A percentile compares a stretch with the other conserved stretches of the same genome.
Conservation (phyloP, 2,797 vertebrate genomes). For the Anisognathus igniventris region DNA sequence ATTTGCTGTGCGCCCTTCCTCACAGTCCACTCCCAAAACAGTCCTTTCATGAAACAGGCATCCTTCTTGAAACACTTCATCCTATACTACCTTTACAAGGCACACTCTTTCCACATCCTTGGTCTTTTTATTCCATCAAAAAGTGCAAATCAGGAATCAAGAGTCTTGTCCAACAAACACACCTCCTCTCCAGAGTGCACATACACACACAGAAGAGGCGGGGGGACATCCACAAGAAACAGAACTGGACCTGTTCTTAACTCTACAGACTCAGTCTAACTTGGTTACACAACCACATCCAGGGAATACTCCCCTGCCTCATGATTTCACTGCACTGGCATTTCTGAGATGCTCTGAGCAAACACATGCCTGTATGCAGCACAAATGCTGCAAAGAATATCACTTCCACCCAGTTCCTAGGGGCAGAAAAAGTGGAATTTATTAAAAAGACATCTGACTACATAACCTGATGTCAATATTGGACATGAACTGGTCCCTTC, state of each 20-base stretch:
- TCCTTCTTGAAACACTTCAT: neutral
- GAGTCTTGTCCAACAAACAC: neutral
- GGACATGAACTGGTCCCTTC: neutral
- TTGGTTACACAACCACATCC: neutral
- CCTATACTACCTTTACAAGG: neutral
- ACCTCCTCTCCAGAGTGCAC: neutral
- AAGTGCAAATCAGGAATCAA: neutral
- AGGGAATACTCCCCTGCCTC: neutral
- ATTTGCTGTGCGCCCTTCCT: neutral
- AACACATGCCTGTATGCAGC: neutral
- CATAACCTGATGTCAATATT: neutral
- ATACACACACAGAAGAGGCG: accelerated
- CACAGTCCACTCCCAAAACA: neutral
- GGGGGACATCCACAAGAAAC: neutral
- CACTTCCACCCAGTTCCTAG: neutral
- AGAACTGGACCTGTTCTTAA: neutral
- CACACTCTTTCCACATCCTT: neutral
- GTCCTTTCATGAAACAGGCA: neutral
- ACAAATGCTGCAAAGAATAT: neutral
- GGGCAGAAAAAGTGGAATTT: neutral
- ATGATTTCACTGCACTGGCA: neutral
- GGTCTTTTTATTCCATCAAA: neutral
- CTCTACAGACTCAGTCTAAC: neutral
- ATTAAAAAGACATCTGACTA: neutral
- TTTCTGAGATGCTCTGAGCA: constrained; percentile 20